Base-by-base conservation (phyloP, 2,797 vertebrate species). In the Eulemur rubriventer region DNA sequence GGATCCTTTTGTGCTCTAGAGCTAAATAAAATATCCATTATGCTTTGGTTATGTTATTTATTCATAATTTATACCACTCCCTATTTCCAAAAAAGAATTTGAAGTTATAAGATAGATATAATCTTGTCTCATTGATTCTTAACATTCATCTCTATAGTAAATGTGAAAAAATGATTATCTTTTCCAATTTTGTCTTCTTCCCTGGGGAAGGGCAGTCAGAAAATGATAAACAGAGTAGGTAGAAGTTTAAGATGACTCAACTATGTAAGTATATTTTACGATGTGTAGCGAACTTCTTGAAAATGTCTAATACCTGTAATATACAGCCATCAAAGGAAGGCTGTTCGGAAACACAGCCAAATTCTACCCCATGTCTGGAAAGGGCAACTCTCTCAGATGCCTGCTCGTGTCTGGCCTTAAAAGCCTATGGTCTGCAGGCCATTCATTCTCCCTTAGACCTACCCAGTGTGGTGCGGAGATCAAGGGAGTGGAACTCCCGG, bases 1-100 rank as follows among this genome's bases (percentile, higher is more conserved):
- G 41, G 72, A 69, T n/a, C 43, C 26, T 87, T n/a, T 13, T 18
- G 7, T 80, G 69, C 80, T 65, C 75, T 43, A 7, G 50, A 82
- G 84, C 92, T 63, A 83, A 87, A 72, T 82, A 85, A 96, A 89
- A 81, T 57, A 46, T 33, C 95, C 94, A 61, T 86, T 52, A 22
- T 28, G 14, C 33, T 78, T n/a, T 7, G 10, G 84, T 61, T 87
- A 55, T 78, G 11, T 92, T 84, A 55, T 55, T 59, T 90, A 84
- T 59, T 83, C 69, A 92, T 85, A 69, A 73, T 43, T 33, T 70
- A 43, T 46, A 73, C 55, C 2, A 38, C 89, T 4, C 1, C 59
- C 50, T 50, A 28, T 80, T 65, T 92, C n/a, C 55, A 35, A 24
- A 55, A 14, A 48, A 91, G 76, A 87, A 79, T 48, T 10, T 55